Evolutionary conservation across 1,140 invertebrate genomes (phyloP).

Genomic region (Coptotermes formosanus): DNA sequence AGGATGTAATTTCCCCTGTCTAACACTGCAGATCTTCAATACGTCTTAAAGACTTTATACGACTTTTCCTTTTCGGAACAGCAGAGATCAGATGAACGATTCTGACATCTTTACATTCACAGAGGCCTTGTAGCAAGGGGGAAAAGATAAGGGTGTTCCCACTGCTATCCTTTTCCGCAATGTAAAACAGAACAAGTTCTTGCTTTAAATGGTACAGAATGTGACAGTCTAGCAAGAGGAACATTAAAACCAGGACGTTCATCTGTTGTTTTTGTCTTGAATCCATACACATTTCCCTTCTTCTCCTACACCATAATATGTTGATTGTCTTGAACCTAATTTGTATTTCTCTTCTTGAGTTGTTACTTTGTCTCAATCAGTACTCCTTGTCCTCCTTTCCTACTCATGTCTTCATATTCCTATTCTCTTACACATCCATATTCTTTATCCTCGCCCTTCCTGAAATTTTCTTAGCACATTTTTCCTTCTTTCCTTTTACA

Average conservation of each 20-base stretch:
- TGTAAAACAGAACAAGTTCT: background rate
- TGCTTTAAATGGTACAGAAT: background rate
- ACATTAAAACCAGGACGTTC: background rate
- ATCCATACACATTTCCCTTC: too few species aligned
- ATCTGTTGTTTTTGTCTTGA: too few species aligned
- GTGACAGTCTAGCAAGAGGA: background rate
- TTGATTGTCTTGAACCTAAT: too few species aligned
- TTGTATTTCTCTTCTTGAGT: too few species aligned
- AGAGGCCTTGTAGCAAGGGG: background rate
- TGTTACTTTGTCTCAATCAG: too few species aligned
- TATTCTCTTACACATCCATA: too few species aligned
- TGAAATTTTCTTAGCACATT: too few species aligned
- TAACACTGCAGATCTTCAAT: constrained; percentile 1
- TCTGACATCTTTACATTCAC: background rate
- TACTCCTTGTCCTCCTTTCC: too few species aligned
- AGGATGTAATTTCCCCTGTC: background rate
- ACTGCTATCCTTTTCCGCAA: background rate
- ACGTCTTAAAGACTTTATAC: constrained; percentile 1
- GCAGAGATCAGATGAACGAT: background rate
- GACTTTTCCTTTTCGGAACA: background rate
- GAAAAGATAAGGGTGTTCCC: background rate
- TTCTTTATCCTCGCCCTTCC: too few species aligned
- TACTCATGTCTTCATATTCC: too few species aligned
- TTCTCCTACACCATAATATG: too few species aligned
- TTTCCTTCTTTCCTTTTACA: too few species aligned